Evolutionary conservation across 2,888 invertebrate genomes (phyloP).

Genomic region (Steinernema carpocapsae): DNA sequence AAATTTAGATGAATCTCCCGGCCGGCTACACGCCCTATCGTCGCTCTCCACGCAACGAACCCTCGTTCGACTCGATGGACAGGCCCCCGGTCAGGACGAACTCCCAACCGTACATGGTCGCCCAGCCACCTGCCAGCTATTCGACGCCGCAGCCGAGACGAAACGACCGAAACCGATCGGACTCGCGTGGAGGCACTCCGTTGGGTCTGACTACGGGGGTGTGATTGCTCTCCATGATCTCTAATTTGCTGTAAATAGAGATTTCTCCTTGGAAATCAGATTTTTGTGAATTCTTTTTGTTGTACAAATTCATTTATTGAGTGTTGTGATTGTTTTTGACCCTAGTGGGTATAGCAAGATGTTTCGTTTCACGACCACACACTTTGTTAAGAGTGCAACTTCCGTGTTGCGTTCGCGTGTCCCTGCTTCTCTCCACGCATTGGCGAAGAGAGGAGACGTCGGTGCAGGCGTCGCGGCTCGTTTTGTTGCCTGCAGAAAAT

Average conservation of each 20-base stretch:
- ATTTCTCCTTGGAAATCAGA: not conserved
- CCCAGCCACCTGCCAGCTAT: not conserved
- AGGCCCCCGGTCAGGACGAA: not conserved
- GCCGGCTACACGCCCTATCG: not conserved
- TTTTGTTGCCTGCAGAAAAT: no score
- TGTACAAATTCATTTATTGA: not conserved
- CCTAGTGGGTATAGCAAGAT: no score
- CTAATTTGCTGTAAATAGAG: conserved; percentile 2
- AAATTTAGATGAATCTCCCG: not conserved
- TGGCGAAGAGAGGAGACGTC: no score
- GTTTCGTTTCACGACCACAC: no score
- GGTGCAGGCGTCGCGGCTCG: no score
- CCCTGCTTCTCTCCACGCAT: no score
- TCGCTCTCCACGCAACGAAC: not conserved
- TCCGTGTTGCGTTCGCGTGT: no score
- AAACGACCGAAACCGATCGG: not conserved
- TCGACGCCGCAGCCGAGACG: conserved; percentile 7
- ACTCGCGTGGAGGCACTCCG: not conserved
- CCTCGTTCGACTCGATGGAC: conserved; percentile 11
- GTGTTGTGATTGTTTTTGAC: no score
- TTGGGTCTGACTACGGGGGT: conserved; percentile 1
- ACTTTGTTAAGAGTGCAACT: no score
- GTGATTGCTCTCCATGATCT: conserved; percentile 3
- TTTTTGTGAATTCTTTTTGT: not conserved
- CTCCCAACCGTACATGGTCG: not conserved